These are phyloP conservation scores for Tangara arthus DNA, from an alignment of 2,797 vertebrate species.

Conservation along the genomic window DNA sequence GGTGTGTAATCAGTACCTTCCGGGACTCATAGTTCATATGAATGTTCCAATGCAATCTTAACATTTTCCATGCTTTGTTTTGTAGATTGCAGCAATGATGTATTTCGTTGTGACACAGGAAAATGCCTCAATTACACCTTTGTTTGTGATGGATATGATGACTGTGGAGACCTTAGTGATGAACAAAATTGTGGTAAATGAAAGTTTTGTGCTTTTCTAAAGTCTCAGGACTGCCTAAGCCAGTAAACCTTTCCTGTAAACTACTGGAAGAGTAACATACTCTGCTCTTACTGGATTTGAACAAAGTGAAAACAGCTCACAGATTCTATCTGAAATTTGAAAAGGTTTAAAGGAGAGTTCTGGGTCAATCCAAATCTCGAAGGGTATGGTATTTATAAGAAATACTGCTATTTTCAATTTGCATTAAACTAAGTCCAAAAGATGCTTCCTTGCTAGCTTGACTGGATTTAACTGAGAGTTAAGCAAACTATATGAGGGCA, in stretches of 20 bases:
- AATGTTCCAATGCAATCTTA: neutral
- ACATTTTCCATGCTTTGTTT: conserved; percentile 11
- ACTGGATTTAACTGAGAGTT: neutral
- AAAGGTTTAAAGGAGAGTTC: neutral
- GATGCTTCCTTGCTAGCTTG: neutral
- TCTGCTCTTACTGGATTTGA: neutral
- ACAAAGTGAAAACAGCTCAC: neutral
- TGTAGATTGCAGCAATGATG: conserved; percentile 80
- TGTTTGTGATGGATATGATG: conserved; percentile 92
- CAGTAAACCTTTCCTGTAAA: neutral
- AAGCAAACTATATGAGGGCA: neutral
- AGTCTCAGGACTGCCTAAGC: neutral
- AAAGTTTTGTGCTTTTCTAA: neutral
- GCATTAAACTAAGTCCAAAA: neutral
- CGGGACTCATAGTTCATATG: neutral
- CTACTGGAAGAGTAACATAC: neutral
- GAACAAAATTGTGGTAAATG: conserved; percentile 88
- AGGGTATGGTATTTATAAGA: neutral
- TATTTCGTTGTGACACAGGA: conserved; percentile 86
- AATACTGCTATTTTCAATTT: neutral
- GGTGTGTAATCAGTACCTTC: neutral
- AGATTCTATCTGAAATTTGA: neutral
- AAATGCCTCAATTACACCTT: conserved; percentile 84
- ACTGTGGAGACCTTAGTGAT: conserved; percentile 94
- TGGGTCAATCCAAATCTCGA: neutral